These are phyloP conservation scores for Thumatha senex DNA, from an alignment of 2,888 invertebrate species.

Conservation along the genomic window DNA sequence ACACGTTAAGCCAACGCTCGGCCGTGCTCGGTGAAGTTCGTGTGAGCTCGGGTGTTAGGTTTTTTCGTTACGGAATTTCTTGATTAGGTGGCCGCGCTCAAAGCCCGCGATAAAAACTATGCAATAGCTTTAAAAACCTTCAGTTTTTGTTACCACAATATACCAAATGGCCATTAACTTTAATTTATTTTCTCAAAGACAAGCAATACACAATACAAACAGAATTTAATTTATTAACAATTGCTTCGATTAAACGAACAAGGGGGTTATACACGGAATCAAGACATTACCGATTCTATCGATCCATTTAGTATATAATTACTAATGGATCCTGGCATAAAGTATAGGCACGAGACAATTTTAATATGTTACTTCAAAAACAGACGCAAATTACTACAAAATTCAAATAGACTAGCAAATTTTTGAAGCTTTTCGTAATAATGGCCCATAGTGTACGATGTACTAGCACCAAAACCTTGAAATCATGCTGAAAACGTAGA, in stretches of 20 bases:
- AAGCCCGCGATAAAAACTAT: no score
- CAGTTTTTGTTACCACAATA: not conserved
- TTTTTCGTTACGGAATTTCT: no score
- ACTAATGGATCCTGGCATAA: conserved; percentile 17
- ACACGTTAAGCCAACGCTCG: no score
- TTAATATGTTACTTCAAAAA: conserved; percentile 32
- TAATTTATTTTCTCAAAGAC: not conserved
- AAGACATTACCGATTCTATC: conserved; percentile 36
- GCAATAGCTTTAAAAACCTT: no score
- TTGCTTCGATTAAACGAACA: conserved; percentile 20
- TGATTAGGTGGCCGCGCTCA: no score
- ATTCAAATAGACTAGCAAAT: conserved; percentile 22
- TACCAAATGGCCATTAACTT: not conserved
- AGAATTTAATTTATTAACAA: conserved; percentile 9
- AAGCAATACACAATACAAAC: conserved; percentile 4
- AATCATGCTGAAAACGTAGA: conserved; percentile 61
- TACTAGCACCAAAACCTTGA: conserved; percentile 54
- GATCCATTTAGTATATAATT: conserved; percentile 25
- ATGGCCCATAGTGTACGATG: conserved; percentile 46
- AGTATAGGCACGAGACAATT: conserved; percentile 26
- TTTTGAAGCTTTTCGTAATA: conserved; percentile 41
- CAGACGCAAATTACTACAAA: conserved; percentile 29
- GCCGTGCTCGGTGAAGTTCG: no score
- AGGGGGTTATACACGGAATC: conserved; percentile 26
- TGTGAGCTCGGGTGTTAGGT: no score